A percentile compares a stretch with the other conserved stretches of the same genome.
Evolutionary conservation across 2,888 invertebrate species (phyloP).

Genomic region (Hoplodrina blanda): DNA sequence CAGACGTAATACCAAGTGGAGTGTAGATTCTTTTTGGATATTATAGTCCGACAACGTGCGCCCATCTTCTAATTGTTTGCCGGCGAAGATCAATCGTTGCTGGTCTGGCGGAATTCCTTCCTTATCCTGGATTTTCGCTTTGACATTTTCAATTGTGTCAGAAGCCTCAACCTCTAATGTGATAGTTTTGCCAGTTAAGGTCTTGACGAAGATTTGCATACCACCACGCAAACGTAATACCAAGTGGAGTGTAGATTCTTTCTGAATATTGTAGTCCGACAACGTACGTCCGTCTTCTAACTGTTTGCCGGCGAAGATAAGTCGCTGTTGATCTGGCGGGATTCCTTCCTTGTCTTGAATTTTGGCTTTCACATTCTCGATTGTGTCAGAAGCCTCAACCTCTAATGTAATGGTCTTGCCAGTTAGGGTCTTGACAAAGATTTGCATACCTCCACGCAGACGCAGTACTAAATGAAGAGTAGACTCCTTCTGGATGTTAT

Average conservation of each 20-base stretch:
- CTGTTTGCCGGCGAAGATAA: slow-evolving; percentile 61
- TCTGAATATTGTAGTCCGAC: slow-evolving; percentile 55
- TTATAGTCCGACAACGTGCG: slow-evolving; percentile 54
- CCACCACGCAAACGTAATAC: slow-evolving; percentile 57
- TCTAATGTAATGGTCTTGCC: slow-evolving; percentile 57
- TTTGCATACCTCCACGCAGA: slow-evolving; percentile 63
- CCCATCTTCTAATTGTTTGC: slow-evolving; percentile 57
- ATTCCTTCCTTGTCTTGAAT: slow-evolving; percentile 62
- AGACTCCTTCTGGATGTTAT: slow-evolving; percentile 60
- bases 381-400: slow-evolving; percentile 57
- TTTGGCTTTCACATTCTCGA: slow-evolving; percentile 60
- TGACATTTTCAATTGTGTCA: slow-evolving; percentile 59
- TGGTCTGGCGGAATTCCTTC: slow-evolving; percentile 62
- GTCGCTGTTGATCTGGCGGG: slow-evolving; percentile 57
- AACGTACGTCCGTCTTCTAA: slow-evolving; percentile 55
- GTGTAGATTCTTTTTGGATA: slow-evolving; percentile 55
- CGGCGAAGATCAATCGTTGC: slow-evolving; percentile 59
- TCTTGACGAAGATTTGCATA: slow-evolving; percentile 63
- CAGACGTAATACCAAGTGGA: slow-evolving; percentile 50
- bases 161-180: slow-evolving; percentile 55
- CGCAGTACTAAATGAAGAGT: slow-evolving; percentile 49
- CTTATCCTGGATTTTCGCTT: slow-evolving; percentile 61
- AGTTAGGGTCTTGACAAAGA: slow-evolving; percentile 57
- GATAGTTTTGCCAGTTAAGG: slow-evolving; percentile 55
- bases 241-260: slow-evolving; percentile 51